phyloP scores from a whole-genome alignment of 1,140 invertebrate genomes.

The Notospermus geniculatus region DNA sequence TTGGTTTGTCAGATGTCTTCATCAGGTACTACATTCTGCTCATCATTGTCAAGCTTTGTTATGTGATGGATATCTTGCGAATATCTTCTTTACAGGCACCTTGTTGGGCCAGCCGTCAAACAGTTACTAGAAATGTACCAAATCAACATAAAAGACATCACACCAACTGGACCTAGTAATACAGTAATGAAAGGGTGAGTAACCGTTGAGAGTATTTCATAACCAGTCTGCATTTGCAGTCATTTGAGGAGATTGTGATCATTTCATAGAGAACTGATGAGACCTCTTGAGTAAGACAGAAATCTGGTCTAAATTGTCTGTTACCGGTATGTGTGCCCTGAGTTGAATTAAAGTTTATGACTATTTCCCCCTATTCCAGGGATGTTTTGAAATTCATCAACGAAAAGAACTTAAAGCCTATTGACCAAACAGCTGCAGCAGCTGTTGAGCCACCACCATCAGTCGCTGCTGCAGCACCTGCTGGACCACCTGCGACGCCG shows the following conservation, averaged over 20 bases:
- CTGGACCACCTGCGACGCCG: constrained; percentile 8
- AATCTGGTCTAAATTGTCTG: too few relatives aligned
- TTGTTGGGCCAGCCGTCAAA: constrained; percentile 64
- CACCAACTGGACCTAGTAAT: constrained; percentile 62
- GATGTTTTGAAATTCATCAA: constrained; percentile 65
- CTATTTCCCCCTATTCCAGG: constrained; percentile 25
- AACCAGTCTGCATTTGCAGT: too few relatives aligned
- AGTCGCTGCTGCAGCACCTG: constrained; percentile 9
- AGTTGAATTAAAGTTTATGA: not conserved
- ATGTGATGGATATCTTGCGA: not conserved
- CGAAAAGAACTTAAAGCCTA: constrained; percentile 60
- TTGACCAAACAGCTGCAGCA: constrained; percentile 35
- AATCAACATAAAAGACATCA: constrained; percentile 57
- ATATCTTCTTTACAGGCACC: constrained; percentile 23
- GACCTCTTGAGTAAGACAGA: too few relatives aligned
- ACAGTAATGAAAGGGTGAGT: constrained; percentile 62
- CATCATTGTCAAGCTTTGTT: not conserved
- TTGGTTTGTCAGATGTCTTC: too few relatives aligned
- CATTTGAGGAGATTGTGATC: too few relatives aligned
- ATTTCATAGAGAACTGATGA: too few relatives aligned
- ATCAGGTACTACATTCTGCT: too few relatives aligned
- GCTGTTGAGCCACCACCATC: constrained; percentile 39
- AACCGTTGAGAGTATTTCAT: too few relatives aligned
- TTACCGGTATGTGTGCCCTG: too few relatives aligned
- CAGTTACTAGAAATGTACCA: constrained; percentile 64